These are phyloP conservation scores for Odontothrips loti DNA, from an alignment of 2,888 invertebrate genomes.

Conservation along the genomic window DNA sequence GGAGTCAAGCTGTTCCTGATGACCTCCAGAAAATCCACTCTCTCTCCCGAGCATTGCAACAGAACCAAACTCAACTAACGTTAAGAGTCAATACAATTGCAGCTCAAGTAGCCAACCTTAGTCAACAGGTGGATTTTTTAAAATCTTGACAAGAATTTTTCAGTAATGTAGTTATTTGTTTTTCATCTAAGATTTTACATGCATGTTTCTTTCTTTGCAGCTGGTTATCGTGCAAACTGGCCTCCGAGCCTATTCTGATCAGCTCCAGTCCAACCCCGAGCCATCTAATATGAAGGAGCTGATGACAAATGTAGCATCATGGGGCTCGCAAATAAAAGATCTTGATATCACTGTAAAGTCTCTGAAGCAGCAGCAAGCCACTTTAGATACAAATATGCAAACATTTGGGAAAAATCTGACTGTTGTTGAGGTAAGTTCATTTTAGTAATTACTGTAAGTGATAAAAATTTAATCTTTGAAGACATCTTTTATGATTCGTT, in stretches of 20 bases:
- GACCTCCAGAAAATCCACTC: slow-evolving; percentile 68
- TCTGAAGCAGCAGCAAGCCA: slow-evolving; percentile 44
- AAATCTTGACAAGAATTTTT: slow-evolving; percentile 41
- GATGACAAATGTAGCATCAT: slow-evolving; percentile 54
- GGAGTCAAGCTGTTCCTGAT: slow-evolving; percentile 65
- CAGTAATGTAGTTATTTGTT: slow-evolving; percentile 19
- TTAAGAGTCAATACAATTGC: slow-evolving; percentile 56
- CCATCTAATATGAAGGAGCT: slow-evolving; percentile 53
- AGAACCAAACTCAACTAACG: slow-evolving; percentile 61
- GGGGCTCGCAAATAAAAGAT: slow-evolving; percentile 58
- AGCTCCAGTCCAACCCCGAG: slow-evolving; percentile 57
- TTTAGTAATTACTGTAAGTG: not conserved
- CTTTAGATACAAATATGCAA: slow-evolving; percentile 37
- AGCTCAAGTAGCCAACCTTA: slow-evolving; percentile 53
- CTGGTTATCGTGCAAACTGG: slow-evolving; percentile 50
- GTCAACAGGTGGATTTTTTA: slow-evolving; percentile 49
- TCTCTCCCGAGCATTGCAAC: slow-evolving; percentile 60
- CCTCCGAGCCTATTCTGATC: slow-evolving; percentile 54
- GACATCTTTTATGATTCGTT: not conserved
- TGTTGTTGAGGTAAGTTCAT: slow-evolving; percentile 39
- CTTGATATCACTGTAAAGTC: slow-evolving; percentile 45
- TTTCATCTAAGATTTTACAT: not conserved
- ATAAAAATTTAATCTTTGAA: not conserved
- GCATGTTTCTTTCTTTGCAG: slow-evolving; percentile 39
- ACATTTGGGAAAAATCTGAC: slow-evolving; percentile 41